Conservation (phyloP, 2,797 vertebrate species). For the Calcarius lapponicus region DNA sequence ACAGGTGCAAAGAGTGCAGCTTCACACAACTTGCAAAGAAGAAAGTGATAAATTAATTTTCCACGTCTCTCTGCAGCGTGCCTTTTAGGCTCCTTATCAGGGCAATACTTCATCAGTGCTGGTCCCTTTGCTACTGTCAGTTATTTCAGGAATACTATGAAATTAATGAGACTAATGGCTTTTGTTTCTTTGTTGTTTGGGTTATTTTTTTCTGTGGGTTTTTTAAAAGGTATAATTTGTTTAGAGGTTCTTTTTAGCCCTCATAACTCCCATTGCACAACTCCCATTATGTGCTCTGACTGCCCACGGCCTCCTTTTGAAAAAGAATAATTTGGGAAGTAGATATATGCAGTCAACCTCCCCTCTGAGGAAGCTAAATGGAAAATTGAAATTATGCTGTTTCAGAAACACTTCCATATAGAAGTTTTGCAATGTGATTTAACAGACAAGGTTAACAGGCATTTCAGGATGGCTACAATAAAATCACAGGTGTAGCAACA, state of each 20-base stretch:
- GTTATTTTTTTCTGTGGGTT: neutral
- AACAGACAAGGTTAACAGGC: neutral
- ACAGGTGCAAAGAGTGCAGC: neutral
- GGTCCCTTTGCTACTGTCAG: constrained; percentile 20
- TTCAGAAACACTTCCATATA: neutral
- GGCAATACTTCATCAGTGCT: neutral
- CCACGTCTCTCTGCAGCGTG: neutral
- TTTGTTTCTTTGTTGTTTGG: constrained; percentile 3
- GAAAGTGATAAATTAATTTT: constrained; percentile 43
- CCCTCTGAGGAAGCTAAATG: neutral
- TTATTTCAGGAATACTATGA: constrained; percentile 35
- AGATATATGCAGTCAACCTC: neutral
- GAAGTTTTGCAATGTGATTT: constrained; percentile 1
- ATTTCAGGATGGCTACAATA: neutral
- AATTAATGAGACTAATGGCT: constrained; percentile 25
- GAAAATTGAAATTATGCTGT: constrained; percentile 8
- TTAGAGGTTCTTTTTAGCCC: constrained; percentile 15
- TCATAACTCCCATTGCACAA: neutral
- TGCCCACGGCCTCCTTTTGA: neutral
- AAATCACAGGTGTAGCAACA: neutral
- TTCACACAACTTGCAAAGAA: neutral
- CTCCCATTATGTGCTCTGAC: neutral
- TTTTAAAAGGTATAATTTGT: neutral
- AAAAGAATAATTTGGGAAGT: constrained; percentile 30
- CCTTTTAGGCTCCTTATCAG: constrained; percentile 11